Evolutionary conservation across 2,113 vertebrate species (phyloP), one percentile per base, ranked within the genome.

Genomic region (Peromyscus leucopus): DNA sequence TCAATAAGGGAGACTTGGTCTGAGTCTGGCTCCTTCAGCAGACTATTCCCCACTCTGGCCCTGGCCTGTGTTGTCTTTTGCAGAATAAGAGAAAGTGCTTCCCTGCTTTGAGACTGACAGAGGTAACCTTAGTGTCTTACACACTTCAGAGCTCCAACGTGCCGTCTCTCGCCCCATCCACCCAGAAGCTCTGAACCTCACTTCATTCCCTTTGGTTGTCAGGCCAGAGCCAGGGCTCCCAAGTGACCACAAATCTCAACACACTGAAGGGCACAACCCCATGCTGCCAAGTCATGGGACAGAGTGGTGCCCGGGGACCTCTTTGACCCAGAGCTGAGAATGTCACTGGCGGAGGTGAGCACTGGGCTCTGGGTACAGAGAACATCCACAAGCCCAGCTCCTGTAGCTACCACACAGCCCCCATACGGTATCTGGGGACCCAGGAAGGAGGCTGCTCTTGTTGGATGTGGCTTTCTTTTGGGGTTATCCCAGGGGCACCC

Each of bases 401-500:
- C 7, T 0, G 3, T 24, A 65, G 67, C 7, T 69, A 21, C 75
- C 28, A 67, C 13, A 42, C 1, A 9, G 61, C 55, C 80, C 85
- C 76, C 7, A 76, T 0, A 46, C 33, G 69, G 24, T 0, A 17
- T 48, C 67, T 1, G 2, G 48, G 71, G 13, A 51, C 26, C 19
- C 12, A 36, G 42, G 48, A 51, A 22, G 21, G 48, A 71, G 55
- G 87, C 7, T 2, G 6, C 65, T 78, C 57, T 51, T 22, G 2
- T 1, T 5, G 65, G 67, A 2, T 21, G 26, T 16, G 76, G 9
- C 15, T 69, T 90, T 89, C 65, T 12, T 65, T 71, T 74, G 39
- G 0, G 0, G 57, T 51, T 19, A 19, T 89, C 46, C 7, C 0
- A 26, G 36, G 21, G 78, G 2, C 3, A 24, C 4, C 8, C 42